These are phyloP conservation scores for Himalopsyche kuldschensis DNA, from an alignment of 2,888 invertebrate species.

Conservation along the genomic window DNA sequence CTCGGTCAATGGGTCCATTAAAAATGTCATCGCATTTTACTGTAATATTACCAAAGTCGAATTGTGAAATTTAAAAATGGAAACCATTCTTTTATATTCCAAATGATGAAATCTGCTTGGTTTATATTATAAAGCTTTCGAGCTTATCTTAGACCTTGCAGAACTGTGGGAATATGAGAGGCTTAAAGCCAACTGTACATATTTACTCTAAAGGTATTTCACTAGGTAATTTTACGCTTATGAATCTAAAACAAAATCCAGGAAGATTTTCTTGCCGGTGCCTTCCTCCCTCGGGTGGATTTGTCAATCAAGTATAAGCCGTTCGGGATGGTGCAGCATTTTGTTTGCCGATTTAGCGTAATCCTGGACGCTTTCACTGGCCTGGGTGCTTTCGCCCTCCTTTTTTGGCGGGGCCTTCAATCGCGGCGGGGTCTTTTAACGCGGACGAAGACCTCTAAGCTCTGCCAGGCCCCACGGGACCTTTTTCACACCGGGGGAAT, in stretches of 20 bases:
- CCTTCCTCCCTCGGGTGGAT: slow-evolving; percentile 20
- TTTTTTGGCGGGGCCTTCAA: not conserved
- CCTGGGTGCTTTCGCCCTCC: not conserved
- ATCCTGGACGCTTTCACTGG: not conserved
- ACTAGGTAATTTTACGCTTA: slow-evolving; percentile 33
- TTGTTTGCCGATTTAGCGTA: slow-evolving; percentile 32
- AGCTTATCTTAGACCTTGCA: not conserved
- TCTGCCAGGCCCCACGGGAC: not conserved
- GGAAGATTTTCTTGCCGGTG: not conserved
- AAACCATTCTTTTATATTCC: too few species aligned
- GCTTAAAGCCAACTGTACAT: slow-evolving; percentile 19
- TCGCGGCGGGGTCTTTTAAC: not conserved
- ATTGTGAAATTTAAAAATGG: too few species aligned
- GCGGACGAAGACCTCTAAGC: not conserved
- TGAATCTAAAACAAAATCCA: slow-evolving; percentile 29
- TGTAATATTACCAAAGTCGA: too few species aligned
- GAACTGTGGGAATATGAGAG: slow-evolving; percentile 8
- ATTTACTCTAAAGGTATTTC: slow-evolving; percentile 16
- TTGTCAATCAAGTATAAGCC: slow-evolving; percentile 39
- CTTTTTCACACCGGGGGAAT: not conserved
- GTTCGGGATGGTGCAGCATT: slow-evolving; percentile 26
- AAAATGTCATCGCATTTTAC: too few species aligned
- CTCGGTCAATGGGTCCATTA: too few species aligned
- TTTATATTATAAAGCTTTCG: not conserved
- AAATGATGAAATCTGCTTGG: not conserved